A percentile compares a stretch with the other conserved stretches of the same genome.
phyloP scores from a whole-genome alignment of 2,113 vertebrate species.

The Paradisaea rubra region DNA sequence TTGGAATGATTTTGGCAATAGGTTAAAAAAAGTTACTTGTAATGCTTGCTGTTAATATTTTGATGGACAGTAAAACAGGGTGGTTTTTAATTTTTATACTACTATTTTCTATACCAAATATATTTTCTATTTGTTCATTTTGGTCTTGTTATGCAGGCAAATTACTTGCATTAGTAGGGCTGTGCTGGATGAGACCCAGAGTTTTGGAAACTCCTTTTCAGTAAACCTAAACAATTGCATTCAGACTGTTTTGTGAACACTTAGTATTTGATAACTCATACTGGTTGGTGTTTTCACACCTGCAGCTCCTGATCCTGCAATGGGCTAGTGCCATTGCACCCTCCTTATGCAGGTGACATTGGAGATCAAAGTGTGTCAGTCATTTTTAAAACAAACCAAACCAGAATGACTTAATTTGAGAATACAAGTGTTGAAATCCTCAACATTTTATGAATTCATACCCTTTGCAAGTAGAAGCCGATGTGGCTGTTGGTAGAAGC shows the following conservation, averaged over 20 bases:
- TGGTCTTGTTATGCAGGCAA: not conserved
- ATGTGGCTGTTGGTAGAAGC: not conserved
- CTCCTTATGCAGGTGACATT: not conserved
- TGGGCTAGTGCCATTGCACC: not conserved
- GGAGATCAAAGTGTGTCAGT: not conserved
- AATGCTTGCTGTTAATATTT: constrained; percentile 63
- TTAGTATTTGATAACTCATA: not conserved
- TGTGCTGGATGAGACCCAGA: not conserved
- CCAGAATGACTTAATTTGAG: not conserved
- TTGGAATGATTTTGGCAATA: constrained; percentile 35
- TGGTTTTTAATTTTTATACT: constrained; percentile 72
- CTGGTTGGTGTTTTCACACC: not conserved
- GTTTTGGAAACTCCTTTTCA: constrained; percentile 35
- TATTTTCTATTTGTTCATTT: constrained; percentile 60
- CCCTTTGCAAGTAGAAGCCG: not conserved
- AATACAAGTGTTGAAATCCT: not conserved
- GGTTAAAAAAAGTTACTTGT: constrained; percentile 42
- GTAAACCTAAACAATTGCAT: not conserved
- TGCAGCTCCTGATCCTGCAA: not conserved
- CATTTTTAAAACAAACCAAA: not conserved
- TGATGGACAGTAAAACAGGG: constrained; percentile 66
- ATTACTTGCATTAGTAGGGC: not conserved
- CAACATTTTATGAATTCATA: not conserved
- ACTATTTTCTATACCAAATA: constrained; percentile 67
- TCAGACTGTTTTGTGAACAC: not conserved